Percentiles rank a stretch among this genome's conserved stretches.
phyloP scores from a whole-genome alignment of 1,140 invertebrate genomes.

The Papilio polyxenes region DNA sequence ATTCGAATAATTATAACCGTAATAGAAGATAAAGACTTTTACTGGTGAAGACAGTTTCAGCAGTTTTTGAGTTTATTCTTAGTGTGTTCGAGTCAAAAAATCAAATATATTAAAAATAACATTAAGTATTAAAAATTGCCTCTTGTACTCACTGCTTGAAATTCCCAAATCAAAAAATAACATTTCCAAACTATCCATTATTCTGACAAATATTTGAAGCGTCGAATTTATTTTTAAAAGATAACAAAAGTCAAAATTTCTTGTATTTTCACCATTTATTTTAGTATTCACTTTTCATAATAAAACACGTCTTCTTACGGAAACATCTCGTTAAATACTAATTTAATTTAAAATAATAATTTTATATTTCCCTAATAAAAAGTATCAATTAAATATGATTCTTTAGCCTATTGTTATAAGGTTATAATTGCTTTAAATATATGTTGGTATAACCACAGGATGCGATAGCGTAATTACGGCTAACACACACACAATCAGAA shows the following conservation, averaged over 20 bases:
- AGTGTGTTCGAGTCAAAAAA: neutral
- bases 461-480: conserved; percentile 45
- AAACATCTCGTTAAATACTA: conserved; percentile 17
- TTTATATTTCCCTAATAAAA: conserved; percentile 31
- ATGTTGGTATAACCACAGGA: conserved; percentile 32
- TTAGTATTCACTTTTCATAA: neutral
- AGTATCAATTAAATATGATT: neutral
- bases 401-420: neutral
- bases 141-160: neutral
- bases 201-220: neutral
- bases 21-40: too few relatives aligned
- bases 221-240: neutral
- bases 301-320: conserved; percentile 2
- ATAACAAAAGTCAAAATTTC: neutral
- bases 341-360: conserved; percentile 28
- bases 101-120: neutral
- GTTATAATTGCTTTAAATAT: neutral
- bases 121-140: conserved; percentile 3
- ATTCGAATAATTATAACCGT: too few relatives aligned
- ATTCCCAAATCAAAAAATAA: neutral
- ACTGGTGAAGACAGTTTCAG: too few relatives aligned
- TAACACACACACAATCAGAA: conserved; percentile 38
- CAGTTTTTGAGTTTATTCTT: too few relatives aligned
- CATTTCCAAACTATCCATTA: conserved; percentile 8
- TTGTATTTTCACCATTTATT: neutral